Base-by-base conservation (phyloP, 2,113 vertebrate species). In the Amphiprion ocellaris region DNA sequence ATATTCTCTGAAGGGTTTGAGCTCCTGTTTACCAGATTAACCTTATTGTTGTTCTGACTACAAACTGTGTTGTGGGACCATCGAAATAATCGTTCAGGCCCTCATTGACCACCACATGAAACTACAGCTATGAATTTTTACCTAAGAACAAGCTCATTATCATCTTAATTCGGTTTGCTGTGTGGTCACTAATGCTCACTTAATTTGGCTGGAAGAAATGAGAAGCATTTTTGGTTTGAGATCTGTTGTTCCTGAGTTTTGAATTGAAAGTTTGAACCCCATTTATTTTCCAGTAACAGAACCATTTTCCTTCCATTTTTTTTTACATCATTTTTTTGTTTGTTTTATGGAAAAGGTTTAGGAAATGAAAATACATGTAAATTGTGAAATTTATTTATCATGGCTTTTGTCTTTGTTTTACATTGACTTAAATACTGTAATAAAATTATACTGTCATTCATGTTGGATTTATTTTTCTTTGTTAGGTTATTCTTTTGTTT, bases 351-450 rank as follows among this genome's bases (percentile, higher is more conserved):
- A n/a, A 76, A 77, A 65, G 37, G 23, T 79, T 76, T 41, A 74
- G 50, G 23, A 82, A 76, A 71, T 79, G 10, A 72, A 64, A 82
- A 69, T 55, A 79, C 55, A 30, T 85, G 69, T 69, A 81, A 68
- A 88, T 88, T 79, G 83, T 75, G 49, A 64, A 82, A 68, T 65
- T 30, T 92, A 92, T 92, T 92, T 89, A 90, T 92, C 87, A 81
- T 75, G 53, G 41, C 26, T 84, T 84, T 82, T 73, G 49, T 82
- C 52, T 83, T 79, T 87, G 82, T 87, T 89, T 90, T 79, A 80
- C 52, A 66, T 85, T 44, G 44, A 81, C 47, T 72, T 75, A 84
- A 86, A 89, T 90, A 85, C 79, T 89, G 77, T 91, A 93, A 89
- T 92, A 92, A 92, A 93, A 71, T 14, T 1, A 59, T 79, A 53